Percentiles rank a stretch among this genome's conserved stretches.
phyloP scores from a whole-genome alignment of 2,888 invertebrate species.

The Hirtodrosophila alboralis region DNA sequence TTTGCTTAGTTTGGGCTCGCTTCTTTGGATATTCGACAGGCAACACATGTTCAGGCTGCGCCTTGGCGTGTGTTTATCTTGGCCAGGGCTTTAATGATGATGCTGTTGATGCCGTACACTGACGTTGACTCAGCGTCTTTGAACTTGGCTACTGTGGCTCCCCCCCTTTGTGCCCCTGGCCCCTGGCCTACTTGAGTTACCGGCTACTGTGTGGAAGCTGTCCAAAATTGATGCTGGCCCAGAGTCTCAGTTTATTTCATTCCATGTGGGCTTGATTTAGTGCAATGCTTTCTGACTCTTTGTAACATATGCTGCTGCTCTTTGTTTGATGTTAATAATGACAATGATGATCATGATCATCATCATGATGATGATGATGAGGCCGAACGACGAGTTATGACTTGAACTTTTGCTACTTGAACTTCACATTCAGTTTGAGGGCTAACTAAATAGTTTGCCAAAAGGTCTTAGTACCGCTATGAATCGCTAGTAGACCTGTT shows the following conservation, averaged over 20 bases:
- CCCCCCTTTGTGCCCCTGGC: background rate
- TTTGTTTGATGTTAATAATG: conserved; percentile 31
- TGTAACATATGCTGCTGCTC: conserved; percentile 30
- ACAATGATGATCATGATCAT: conserved; percentile 22
- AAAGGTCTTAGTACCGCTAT: background rate
- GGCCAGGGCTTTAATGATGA: conserved; percentile 65
- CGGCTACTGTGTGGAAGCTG: conserved; percentile 71
- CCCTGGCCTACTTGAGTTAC: conserved; percentile 44
- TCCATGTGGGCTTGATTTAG: conserved; percentile 73
- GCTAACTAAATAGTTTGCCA: conserved; percentile 27
- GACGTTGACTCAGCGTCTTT: conserved; percentile 52
- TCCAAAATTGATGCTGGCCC: conserved; percentile 60
- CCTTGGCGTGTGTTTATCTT: conserved; percentile 71
- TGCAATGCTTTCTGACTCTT: conserved; percentile 54
- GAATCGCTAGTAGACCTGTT: no score
- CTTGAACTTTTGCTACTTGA: conserved; percentile 60
- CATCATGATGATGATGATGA: conserved; percentile 38
- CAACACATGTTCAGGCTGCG: conserved; percentile 71
- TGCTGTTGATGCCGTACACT: conserved; percentile 51
- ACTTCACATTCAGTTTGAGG: conserved; percentile 35
- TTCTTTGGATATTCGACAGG: conserved; percentile 53
- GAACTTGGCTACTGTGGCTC: conserved; percentile 30
- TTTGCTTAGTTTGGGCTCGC: conserved; percentile 34
- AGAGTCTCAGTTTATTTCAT: conserved; percentile 25
- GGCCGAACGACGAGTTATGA: conserved; percentile 39